Percentiles rank a stretch among this genome's conserved stretches.
phyloP scores from a whole-genome alignment of 2,888 invertebrate species.

The Lapara coniferarum region DNA sequence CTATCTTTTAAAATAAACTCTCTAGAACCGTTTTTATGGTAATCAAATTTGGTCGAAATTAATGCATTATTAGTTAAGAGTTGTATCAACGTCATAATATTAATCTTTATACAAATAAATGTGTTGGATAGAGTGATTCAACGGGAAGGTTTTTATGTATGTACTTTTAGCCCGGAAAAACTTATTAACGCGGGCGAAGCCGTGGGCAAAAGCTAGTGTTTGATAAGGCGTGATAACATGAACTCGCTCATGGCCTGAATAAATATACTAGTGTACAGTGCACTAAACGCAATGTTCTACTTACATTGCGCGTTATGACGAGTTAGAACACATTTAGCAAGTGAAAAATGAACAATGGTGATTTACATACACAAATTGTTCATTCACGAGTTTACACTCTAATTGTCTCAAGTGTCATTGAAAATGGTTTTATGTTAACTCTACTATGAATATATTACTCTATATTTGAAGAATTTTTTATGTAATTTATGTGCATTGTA shows the following conservation, averaged over 20 bases:
- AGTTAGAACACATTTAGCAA: neutral
- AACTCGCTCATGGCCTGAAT: conserved; percentile 5
- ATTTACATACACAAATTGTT: neutral
- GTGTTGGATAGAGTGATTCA: too few species aligned
- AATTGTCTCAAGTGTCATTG: conserved; percentile 1
- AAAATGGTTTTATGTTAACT: neutral
- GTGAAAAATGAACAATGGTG: conserved; percentile 9
- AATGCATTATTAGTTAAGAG: too few species aligned
- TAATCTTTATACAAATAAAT: too few species aligned
- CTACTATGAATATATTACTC: neutral
- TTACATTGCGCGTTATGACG: conserved; percentile 12
- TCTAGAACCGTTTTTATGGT: too few species aligned
- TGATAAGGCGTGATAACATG: conserved; percentile 24
- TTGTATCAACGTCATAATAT: too few species aligned
- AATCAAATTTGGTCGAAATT: too few species aligned
- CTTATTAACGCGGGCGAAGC: too few species aligned
- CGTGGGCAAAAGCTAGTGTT: too few species aligned
- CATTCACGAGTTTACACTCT: conserved; percentile 4
- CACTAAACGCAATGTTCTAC: neutral
- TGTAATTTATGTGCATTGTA: neutral
- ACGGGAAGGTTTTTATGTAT: too few species aligned
- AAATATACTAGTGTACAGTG: neutral
- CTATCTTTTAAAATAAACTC: too few species aligned
- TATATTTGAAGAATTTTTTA: neutral
- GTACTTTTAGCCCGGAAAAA: too few species aligned